Conservation (phyloP, 1,140 invertebrate species). For the Helicoverpa armigera region DNA sequence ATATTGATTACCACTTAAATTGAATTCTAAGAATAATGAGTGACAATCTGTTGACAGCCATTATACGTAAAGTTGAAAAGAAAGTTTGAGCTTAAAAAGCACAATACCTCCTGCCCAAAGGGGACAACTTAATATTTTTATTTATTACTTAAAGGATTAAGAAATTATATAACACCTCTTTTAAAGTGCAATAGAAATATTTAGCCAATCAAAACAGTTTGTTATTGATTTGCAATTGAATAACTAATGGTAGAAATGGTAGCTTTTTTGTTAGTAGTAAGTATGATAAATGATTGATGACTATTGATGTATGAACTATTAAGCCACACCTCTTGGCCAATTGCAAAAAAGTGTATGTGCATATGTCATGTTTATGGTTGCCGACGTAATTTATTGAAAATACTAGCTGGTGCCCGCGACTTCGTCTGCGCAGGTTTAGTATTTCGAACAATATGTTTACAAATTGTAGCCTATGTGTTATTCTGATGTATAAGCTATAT, state of each 20-base stretch:
- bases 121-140: background rate
- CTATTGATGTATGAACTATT: background rate
- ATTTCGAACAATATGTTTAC: too few relatives aligned
- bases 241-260: background rate
- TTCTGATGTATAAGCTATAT: too few relatives aligned
- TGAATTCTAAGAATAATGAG: slow-evolving; percentile 2
- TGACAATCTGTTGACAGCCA: slow-evolving; percentile 11
- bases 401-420: too few relatives aligned
- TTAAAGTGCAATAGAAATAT: background rate
- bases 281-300: slow-evolving; percentile 14
- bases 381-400: too few relatives aligned
- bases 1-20: background rate
- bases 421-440: too few relatives aligned
- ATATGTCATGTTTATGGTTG: too few relatives aligned
- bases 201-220: background rate
- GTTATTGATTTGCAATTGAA: slow-evolving; percentile 1
- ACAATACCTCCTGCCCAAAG: slow-evolving; percentile 11
- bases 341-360: background rate
- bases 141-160: slow-evolving; percentile 3
- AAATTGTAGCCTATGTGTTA: too few relatives aligned
- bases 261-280: background rate
- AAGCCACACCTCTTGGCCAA: background rate
- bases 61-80: background rate
- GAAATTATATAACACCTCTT: background rate
- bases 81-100: slow-evolving; percentile 1